These are phyloP conservation scores for Apamea epomidion DNA, from an alignment of 2,888 invertebrate species.

Conservation along the genomic window DNA sequence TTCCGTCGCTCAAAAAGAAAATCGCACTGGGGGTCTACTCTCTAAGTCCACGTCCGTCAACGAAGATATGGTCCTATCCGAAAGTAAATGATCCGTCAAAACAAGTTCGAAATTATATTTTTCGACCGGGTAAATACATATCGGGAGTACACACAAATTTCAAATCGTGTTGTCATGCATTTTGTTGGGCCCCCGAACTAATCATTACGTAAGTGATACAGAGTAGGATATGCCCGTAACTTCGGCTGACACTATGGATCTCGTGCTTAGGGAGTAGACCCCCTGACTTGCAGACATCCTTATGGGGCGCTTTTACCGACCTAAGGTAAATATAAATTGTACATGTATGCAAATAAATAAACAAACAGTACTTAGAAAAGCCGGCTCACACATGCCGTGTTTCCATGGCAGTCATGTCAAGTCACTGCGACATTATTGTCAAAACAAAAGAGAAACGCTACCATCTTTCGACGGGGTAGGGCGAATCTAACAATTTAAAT, in stretches of 20 bases:
- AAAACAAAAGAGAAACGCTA: neutral
- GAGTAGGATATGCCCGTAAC: no score
- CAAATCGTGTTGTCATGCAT: no score
- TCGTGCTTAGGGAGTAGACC: no score
- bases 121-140: no score
- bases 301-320: no score
- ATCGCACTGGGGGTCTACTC: neutral
- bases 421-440: neutral
- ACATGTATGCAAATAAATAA: neutral
- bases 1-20: neutral
- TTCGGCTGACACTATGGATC: no score
- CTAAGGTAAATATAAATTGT: neutral
- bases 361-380: neutral
- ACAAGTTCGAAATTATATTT: no score
- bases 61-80: neutral
- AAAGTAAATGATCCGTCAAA: neutral
- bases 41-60: neutral
- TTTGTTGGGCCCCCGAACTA: no score
- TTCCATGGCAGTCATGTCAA: neutral
- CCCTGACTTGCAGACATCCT: neutral
- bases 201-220: no score
- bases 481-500: slow-evolving; percentile 5
- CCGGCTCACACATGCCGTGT: neutral
- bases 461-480: neutral
- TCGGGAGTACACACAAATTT: no score